Conservation (phyloP, 2,888 invertebrate species). For the Tipula helvola region DNA sequence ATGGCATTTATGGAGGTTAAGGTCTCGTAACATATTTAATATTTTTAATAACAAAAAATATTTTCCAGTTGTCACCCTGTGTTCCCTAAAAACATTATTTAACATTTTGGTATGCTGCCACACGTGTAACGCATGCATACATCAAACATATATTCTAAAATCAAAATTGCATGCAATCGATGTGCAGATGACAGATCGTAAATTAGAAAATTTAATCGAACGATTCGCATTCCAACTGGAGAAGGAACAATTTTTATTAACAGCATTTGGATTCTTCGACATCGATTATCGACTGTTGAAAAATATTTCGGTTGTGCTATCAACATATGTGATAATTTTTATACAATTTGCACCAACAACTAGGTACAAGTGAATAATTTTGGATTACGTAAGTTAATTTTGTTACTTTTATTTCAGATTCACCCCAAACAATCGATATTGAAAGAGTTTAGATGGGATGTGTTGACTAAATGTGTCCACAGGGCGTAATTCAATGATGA, state of each 20-base stretch:
- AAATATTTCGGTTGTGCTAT: background rate
- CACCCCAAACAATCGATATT: background rate
- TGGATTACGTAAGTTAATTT: background rate
- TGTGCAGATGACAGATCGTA: background rate
- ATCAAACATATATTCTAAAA: background rate
- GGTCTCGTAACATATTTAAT: no score
- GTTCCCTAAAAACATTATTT: background rate
- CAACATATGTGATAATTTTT: background rate
- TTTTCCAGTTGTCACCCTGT: background rate
- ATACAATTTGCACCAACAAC: background rate
- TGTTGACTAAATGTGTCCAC: background rate
- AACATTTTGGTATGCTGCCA: background rate
- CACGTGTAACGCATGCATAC: background rate
- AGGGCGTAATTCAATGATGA: background rate
- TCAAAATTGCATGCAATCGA: background rate
- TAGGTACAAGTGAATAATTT: background rate
- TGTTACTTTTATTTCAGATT: background rate
- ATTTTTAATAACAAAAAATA: no score
- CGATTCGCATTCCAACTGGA: background rate
- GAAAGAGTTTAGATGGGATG: background rate
- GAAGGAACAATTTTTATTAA: background rate
- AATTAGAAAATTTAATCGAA: slow-evolving; percentile 4
- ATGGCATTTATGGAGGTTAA: background rate
- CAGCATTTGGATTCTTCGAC: background rate
- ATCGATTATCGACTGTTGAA: background rate